Conservation (phyloP, 2,113 vertebrate species). For the Saimiri boliviensis region DNA sequence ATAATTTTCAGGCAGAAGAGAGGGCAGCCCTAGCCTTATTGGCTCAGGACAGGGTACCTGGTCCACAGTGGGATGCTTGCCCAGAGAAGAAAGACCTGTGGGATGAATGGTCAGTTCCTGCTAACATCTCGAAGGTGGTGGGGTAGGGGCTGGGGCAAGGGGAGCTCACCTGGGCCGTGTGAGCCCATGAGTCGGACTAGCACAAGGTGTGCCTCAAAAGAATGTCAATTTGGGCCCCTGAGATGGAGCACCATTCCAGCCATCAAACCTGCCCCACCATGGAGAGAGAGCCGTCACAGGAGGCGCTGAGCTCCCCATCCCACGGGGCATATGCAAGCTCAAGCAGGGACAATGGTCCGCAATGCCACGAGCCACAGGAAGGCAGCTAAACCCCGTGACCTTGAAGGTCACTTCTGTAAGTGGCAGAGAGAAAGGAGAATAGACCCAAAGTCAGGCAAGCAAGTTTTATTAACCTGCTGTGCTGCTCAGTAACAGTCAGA, state of each 20-base stretch:
- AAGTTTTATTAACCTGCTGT: too few relatives aligned
- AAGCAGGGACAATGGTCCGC: neutral
- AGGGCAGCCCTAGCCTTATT: neutral
- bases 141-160: neutral
- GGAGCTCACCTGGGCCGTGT: neutral
- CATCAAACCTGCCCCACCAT: neutral
- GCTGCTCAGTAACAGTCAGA: too few relatives aligned
- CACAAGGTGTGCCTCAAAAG: neutral
- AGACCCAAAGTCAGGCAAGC: too few relatives aligned
- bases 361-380: neutral
- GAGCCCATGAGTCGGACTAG: neutral
- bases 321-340: too few relatives aligned
- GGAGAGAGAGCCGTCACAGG: neutral
- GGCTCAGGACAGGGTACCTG: neutral
- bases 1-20: neutral
- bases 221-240: neutral
- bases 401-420: neutral
- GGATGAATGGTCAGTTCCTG: neutral
- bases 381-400: neutral
- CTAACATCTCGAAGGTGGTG: neutral
- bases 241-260: neutral
- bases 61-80: neutral
- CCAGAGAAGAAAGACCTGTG: neutral
- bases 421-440: too few relatives aligned
- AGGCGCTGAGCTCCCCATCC: neutral